Base-by-base conservation (phyloP, 2,113 vertebrate species). In the Polyodon spathula region DNA sequence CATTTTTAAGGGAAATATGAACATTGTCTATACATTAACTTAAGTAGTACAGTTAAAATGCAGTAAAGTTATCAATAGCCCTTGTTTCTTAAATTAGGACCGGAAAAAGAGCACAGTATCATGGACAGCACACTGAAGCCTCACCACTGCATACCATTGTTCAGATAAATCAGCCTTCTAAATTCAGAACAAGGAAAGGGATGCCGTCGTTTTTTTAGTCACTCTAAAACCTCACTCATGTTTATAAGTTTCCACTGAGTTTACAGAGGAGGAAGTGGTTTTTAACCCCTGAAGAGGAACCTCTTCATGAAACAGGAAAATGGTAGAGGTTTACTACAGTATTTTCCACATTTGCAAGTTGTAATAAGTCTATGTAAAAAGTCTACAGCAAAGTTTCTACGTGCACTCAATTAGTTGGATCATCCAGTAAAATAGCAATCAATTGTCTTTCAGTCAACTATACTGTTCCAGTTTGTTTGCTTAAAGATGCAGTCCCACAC, bases 231-330 rank as follows among this genome's bases (percentile, higher is more conserved):
- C 66, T 66, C 65, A 58, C 2, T 41, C 59, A 65, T 51, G 42
- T 71, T 82, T 70, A 67, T 61, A 82, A 74, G 78, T 78, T 84
- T 86, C 78, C 80, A 83, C 50, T 61, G 73, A 73, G 72, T 70
- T 64, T 66, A 40, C 63, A 42, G 66, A 60, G 67, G 73, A 83
- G 80, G 86, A 90, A 90, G 86, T 78, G 74, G 87, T 76, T 86
- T 77, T 69, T 86, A 84, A 85, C 86, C 71, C 68, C 62, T 37
- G 59, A 77, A 76, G 81, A 90, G 88, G 88, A 94, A 92, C 72
- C 72, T 83, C 84, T 74, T 40, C 78, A 75, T 77, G 69, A 88
- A 87, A 89, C 86, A 93, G 87, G 89, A 93, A 92, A 89, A 83
- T 70, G 76, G 76, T 81, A 74, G 56, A 67, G 76, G 75, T 84